phyloP scores from a whole-genome alignment of 1,140 invertebrate genomes.

The Hetaerina americana region DNA sequence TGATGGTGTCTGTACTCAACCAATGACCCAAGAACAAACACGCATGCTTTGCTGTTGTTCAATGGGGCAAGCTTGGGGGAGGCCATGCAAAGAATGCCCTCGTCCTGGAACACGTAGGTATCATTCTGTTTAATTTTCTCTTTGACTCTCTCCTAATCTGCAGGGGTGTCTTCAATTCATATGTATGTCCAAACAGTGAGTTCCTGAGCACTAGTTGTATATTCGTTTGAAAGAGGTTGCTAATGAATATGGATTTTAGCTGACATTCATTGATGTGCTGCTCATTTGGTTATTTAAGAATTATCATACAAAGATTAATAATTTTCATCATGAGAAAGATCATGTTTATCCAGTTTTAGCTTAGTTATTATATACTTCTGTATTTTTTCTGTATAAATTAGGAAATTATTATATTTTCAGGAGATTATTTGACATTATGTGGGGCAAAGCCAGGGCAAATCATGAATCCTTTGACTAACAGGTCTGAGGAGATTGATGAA shows the following conservation, averaged over 20 bases:
- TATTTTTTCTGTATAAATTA: background rate
- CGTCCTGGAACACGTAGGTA: slow-evolving; percentile 46
- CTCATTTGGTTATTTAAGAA: too few species aligned
- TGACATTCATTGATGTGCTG: too few species aligned
- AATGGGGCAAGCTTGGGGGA: slow-evolving; percentile 74
- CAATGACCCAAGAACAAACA: slow-evolving; percentile 65
- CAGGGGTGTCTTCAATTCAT: too few species aligned
- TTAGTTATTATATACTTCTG: background rate
- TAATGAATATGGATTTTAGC: too few species aligned
- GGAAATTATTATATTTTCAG: slow-evolving; percentile 24
- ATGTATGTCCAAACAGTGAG: too few species aligned
- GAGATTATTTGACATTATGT: slow-evolving; percentile 44
- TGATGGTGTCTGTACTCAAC: slow-evolving; percentile 50
- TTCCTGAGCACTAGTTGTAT: too few species aligned
- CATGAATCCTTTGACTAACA: slow-evolving; percentile 62
- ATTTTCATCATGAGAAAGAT: background rate
- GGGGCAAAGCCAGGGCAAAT: slow-evolving; percentile 29
- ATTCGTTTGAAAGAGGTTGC: too few species aligned
- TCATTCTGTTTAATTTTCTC: too few species aligned
- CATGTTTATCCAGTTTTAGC: background rate
- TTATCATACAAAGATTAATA: too few species aligned
- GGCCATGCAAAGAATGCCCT: slow-evolving; percentile 66
- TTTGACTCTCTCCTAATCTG: too few species aligned
- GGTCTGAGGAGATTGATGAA: slow-evolving; percentile 63
- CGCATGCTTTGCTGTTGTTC: slow-evolving; percentile 79